Conservation (phyloP, 2,113 vertebrate genomes). For the Colius striatus region DNA sequence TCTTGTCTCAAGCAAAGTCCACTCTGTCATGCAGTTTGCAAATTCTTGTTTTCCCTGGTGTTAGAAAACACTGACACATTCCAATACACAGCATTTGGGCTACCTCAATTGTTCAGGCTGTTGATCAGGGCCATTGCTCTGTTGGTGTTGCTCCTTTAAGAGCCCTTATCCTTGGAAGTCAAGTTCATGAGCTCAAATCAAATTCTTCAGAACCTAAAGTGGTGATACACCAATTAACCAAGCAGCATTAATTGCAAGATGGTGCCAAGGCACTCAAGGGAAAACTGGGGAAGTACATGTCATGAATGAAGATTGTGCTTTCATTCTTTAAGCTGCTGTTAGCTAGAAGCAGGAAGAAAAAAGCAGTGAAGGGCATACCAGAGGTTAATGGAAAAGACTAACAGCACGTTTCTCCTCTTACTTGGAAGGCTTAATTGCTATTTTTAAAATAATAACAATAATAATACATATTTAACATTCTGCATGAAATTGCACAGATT, state of each 20-base stretch:
- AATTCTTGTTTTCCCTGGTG: background rate
- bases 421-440: background rate
- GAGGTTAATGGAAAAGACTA: background rate
- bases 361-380: background rate
- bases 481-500: background rate
- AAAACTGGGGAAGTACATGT: background rate
- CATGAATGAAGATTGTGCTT: background rate
- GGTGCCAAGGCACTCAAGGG: constrained; percentile 7
- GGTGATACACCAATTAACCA: constrained; percentile 32
- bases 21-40: background rate
- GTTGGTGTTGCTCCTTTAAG: background rate
- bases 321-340: background rate
- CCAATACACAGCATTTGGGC: background rate
- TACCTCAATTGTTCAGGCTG: background rate
- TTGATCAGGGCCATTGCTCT: background rate
- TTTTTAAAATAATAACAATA: background rate
- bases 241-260: constrained; percentile 11
- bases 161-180: constrained; percentile 3
- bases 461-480: background rate
- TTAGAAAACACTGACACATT: background rate
- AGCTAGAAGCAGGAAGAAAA: background rate
- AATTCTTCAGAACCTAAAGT: background rate
- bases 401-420: background rate
- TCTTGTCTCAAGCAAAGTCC: background rate
- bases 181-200: constrained; percentile 4